These are phyloP conservation scores for Noctilio leporinus DNA, from an alignment of 2,113 vertebrate genomes.

Conservation along the genomic window DNA sequence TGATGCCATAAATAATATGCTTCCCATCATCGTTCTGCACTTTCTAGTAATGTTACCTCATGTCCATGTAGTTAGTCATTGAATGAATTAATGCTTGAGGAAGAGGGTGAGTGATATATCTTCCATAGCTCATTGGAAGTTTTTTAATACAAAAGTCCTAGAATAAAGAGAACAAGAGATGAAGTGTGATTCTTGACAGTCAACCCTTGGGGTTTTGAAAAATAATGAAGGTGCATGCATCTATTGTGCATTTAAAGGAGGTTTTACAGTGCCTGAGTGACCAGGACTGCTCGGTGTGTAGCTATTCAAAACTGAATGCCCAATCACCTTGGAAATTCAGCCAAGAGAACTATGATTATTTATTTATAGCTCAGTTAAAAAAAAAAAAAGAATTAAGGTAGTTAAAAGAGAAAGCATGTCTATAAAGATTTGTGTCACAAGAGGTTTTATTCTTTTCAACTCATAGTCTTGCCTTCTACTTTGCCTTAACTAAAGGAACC, in stretches of 20 bases:
- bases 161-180: slow-evolving; percentile 7
- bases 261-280: not conserved
- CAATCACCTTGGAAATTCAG: not conserved
- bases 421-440: slow-evolving; percentile 29
- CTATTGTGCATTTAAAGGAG: not conserved
- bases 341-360: not conserved
- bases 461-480: not conserved
- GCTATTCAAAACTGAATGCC: not conserved
- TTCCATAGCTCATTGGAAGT: not conserved
- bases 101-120: not conserved
- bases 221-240: not conserved
- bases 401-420: slow-evolving; percentile 24
- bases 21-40: not conserved
- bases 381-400: not conserved
- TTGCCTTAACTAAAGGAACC: not conserved
- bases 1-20: not conserved
- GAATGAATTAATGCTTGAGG: not conserved
- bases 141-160: not conserved
- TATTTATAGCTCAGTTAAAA: slow-evolving; percentile 14
- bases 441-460: not conserved
- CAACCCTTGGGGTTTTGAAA: slow-evolving; percentile 7
- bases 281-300: not conserved
- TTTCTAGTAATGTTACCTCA: not conserved
- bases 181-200: not conserved
- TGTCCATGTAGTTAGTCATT: not conserved